These are phyloP conservation scores for Chitala chitala DNA, from an alignment of 2,113 vertebrate genomes.

Conservation along the genomic window DNA sequence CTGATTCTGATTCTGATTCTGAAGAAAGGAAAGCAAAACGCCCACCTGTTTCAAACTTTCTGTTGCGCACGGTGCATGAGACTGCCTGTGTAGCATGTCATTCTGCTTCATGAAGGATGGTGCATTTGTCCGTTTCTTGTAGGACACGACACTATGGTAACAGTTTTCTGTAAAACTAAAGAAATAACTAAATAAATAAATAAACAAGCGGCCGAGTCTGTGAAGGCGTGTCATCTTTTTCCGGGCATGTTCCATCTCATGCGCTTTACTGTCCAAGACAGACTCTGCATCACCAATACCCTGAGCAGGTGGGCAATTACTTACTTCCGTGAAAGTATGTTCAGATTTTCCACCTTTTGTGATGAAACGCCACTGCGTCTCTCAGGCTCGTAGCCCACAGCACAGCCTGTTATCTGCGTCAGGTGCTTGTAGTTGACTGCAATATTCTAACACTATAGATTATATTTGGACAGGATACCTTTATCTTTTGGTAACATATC, in stretches of 20 bases:
- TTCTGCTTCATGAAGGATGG: too few species aligned
- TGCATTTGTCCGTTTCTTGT: too few species aligned
- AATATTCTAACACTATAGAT: neutral
- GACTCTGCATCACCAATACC: neutral
- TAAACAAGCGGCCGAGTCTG: neutral
- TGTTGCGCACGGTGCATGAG: too few species aligned
- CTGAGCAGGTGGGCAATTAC: neutral
- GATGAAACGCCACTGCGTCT: constrained; percentile 6
- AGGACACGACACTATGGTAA: too few species aligned
- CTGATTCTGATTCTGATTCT: too few species aligned
- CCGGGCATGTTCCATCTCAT: neutral
- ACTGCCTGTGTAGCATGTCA: too few species aligned
- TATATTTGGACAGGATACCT: neutral
- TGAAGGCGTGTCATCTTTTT: neutral
- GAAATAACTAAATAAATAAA: too few species aligned
- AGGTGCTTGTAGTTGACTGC: neutral
- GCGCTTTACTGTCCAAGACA: neutral
- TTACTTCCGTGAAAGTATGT: neutral
- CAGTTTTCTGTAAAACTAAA: too few species aligned
- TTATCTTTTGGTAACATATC: neutral
- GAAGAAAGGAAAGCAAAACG: too few species aligned
- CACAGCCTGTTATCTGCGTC: neutral
- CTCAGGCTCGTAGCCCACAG: neutral
- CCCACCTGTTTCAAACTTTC: too few species aligned
- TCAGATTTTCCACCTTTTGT: constrained; percentile 4